Evolutionary conservation across 1,140 invertebrate species (phyloP), one percentile per base, ranked within the genome.

Genomic region (Drosophila pandora): DNA sequence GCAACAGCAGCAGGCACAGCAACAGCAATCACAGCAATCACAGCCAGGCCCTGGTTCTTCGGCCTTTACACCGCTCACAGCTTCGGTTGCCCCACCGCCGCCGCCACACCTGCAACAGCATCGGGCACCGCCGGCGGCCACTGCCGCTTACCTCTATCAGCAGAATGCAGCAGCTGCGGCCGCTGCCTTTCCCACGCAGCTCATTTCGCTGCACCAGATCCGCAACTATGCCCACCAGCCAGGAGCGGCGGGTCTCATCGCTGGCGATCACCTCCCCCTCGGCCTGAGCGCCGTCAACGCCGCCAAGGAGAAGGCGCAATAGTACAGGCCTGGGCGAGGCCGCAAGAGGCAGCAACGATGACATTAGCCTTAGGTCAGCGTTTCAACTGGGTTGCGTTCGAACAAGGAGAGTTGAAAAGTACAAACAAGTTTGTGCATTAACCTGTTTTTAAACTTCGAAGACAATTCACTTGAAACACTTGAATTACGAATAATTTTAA

Each of bases 181-280:
- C 68, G 87, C 90, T 3, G 71, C 71, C 63, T 98, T 98, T 92
- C 97, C 97, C 50, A 98, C 98, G 92, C 97, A 98, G 91, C 94
- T 99, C 80, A 98, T 99, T 85, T 98, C 97, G 70, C 93, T 99
- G 56, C 97, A 99, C 92, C 97, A 99, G 93, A 99, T 99, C 83
- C 95, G 98, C 84, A 99, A 98, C 92, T 99, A 98, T 93, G 97
- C 97, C 67, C 97, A 98, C 91, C 97, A 98, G 91, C 97, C 97
- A 5, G 83, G 90, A 17, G 79, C 92, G 92, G 62, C 92, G 92
- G 94, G 93, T 5, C 75, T 91, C 25, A 74, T 91, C 48, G 68
- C 88, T 34, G 64, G 89, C 70, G 91, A 92, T 76, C 91, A 92
- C 74, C 65, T 92, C 17, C 67, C 89, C 9, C 48, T 92, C n/a